These are phyloP conservation scores for Hydropotes inermis DNA, from an alignment of 2,113 vertebrate species.

Conservation along the genomic window DNA sequence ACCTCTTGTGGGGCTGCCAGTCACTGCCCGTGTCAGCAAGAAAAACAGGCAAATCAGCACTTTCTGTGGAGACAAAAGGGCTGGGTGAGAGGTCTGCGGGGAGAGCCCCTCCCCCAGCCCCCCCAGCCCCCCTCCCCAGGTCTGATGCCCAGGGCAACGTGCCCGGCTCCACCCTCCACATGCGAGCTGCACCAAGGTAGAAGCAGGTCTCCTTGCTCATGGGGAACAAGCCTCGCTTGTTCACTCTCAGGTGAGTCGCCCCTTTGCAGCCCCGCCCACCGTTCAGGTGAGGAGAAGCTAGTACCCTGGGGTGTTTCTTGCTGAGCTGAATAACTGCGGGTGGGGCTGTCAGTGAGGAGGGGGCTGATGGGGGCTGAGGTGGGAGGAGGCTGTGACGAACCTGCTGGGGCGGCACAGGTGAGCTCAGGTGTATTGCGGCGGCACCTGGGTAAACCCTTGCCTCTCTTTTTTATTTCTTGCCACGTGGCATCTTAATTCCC, in stretches of 20 bases:
- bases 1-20: neutral
- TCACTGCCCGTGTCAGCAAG: neutral
- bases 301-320: neutral
- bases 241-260: neutral
- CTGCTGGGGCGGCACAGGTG: neutral
- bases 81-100: neutral
- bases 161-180: neutral
- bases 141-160: neutral
- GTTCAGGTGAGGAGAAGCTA: neutral
- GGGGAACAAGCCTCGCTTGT: neutral
- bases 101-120: neutral
- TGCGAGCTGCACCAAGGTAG: neutral
- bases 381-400: too few species aligned
- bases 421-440: neutral
- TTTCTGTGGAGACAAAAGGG: neutral
- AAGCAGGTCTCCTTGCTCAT: neutral
- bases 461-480: neutral
- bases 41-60: slow-evolving; percentile 9
- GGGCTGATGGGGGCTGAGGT: too few species aligned
- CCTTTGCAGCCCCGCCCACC: rapidly evolving
- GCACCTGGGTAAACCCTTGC: slow-evolving; percentile 34
- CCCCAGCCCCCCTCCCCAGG: too few species aligned
- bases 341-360: neutral
- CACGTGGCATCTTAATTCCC: neutral
- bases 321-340: too few species aligned